Conservation (phyloP, 2,113 vertebrate species). For the Malurus elegans region DNA sequence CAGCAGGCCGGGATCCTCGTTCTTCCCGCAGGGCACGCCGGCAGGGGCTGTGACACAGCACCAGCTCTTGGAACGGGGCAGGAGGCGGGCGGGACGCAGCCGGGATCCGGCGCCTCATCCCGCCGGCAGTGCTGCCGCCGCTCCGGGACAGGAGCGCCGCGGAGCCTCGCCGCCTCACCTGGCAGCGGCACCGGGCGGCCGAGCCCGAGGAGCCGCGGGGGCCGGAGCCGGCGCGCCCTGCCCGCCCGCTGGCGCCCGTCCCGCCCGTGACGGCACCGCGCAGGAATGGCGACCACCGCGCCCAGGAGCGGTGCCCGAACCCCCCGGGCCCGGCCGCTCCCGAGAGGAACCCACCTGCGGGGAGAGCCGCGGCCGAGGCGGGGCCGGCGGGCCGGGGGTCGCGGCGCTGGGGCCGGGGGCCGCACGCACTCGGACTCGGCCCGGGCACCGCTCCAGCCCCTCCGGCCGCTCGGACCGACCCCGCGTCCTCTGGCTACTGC, state of each 20-base stretch:
- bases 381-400: background rate
- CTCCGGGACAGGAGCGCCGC: background rate
- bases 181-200: constrained; percentile 5
- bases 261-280: constrained; percentile 68
- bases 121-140: background rate
- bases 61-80: background rate
- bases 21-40: background rate
- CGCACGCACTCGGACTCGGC: background rate
- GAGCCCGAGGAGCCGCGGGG: constrained; percentile 35
- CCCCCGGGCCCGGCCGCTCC: background rate
- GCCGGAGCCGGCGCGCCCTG: background rate
- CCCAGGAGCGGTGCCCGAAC: background rate
- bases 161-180: constrained; percentile 32
- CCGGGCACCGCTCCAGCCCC: background rate
- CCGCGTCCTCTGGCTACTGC: background rate
- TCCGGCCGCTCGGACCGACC: background rate
- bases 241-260: constrained; percentile 1
- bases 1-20: background rate
- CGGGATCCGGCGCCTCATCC: background rate
- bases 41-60: background rate
- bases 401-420: background rate
- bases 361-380: constrained; percentile 67
- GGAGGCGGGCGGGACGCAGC: background rate
- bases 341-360: constrained; percentile 13
- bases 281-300: constrained; percentile 63